Base-by-base conservation (phyloP, 30 jellyfish, hydroid and myxozoan genomes). In the Rhopilema esculentum region DNA sequence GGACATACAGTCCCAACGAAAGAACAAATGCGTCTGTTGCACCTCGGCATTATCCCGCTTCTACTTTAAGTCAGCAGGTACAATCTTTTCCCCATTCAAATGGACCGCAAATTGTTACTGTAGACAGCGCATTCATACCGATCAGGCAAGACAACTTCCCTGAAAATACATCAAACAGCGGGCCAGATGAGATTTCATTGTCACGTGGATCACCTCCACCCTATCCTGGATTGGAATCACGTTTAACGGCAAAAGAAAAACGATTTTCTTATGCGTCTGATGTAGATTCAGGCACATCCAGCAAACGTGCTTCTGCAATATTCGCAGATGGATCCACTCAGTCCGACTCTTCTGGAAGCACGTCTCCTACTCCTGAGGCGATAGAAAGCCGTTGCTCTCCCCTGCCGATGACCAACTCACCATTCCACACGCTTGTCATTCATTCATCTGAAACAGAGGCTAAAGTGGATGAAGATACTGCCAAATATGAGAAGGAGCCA, bases 341-440 rank as follows among this genome's bases (percentile, higher is more conserved):
- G 79, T 85, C 97, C 9, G 99, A 95, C 65, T 95, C 99, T 16
- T 90, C 99, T 0, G 94, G 97, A 12, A 94, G 97, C 71, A 79
- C 99, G 8, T 89, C 97, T 24, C 99, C 99, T 0, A 88, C 93
- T 1, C 91, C 92, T 1, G 99, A 96, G 66, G 84, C 92, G 27
- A 92, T 96, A 27, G 97, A 96, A 63, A 96, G 99, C 48, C 91
- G 97, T 30, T 96, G 96, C 83, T 96, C 99, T 16, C 99, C 99
- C 25, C 75, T 96, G 61, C 99, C 99, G n/a, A 27, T 84, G 85
- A 80, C 98, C 0, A 81, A 51, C 70, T 91, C 98, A 21, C 98
- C 98, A 15, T 91, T 82, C 88, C 97, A 86, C 73, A 96, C 99
- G 16, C 68, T 96, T 85, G 92, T 96, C 18, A 82, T 96, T 4